Conservation (phyloP, 2,888 invertebrate genomes). For the Urechis unicinctus region DNA sequence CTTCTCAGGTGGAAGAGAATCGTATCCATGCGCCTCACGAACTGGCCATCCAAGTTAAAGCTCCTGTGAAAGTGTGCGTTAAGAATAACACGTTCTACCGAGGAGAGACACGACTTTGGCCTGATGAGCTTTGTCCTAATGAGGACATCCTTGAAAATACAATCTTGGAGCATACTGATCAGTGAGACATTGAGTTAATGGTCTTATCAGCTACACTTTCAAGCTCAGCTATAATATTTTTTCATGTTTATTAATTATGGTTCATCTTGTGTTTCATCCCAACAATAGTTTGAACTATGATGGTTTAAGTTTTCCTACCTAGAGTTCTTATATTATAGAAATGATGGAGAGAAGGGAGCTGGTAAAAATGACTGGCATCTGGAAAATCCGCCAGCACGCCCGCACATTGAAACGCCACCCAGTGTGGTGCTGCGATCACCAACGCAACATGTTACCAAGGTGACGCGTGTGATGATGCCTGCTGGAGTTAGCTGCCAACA, state of each 20-base stretch:
- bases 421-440: conserved; percentile 23
- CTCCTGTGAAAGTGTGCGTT: conserved; percentile 15
- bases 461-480: conserved; percentile 32
- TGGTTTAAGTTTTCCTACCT: no score
- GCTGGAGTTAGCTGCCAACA: conserved; percentile 31
- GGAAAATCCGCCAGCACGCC: conserved; percentile 29
- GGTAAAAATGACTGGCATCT: conserved; percentile 11
- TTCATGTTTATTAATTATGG: no score
- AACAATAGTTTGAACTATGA: no score
- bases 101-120: not conserved
- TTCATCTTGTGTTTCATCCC: no score
- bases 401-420: conserved; percentile 29
- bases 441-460: conserved; percentile 26
- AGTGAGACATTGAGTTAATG: no score
- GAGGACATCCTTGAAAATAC: no score
- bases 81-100: conserved; percentile 26
- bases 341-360: no score
- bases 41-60: not conserved
- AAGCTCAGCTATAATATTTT: no score
- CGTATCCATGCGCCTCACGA: not conserved
- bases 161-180: no score
- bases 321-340: no score
- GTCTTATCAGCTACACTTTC: no score
- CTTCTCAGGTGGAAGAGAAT: not conserved
- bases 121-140: no score